Percentiles rank a stretch among this genome's conserved stretches.
Evolutionary conservation across 2,797 vertebrate species (phyloP).

Genomic region (Smutsia temminckii): DNA sequence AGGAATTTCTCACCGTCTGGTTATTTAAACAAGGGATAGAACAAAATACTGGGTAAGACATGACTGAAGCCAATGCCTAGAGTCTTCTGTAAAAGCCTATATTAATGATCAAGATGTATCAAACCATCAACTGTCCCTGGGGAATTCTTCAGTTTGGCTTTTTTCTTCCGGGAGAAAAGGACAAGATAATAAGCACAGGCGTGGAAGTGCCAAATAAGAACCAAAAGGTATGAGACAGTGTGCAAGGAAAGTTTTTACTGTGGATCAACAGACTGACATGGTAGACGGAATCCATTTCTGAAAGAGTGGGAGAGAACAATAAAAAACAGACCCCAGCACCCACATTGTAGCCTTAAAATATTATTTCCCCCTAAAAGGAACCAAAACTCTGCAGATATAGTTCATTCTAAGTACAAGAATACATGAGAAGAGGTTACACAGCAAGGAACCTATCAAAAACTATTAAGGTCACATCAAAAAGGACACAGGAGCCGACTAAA

Average conservation of each 20-base stretch:
- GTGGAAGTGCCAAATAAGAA: background rate
- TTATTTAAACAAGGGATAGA: background rate
- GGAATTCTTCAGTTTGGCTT: background rate
- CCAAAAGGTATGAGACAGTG: background rate
- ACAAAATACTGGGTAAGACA: background rate
- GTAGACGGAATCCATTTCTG: background rate
- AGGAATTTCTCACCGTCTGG: constrained; percentile 52
- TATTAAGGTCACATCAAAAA: background rate
- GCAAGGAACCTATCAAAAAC: background rate
- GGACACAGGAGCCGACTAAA: background rate
- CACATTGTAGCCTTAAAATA: background rate
- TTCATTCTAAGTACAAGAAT: background rate
- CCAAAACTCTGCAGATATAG: background rate
- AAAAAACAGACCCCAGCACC: background rate
- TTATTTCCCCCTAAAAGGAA: background rate
- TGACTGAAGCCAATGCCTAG: background rate
- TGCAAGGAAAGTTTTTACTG: background rate
- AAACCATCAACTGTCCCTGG: background rate
- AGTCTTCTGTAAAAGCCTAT: background rate
- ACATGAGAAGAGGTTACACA: background rate
- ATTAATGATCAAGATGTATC: background rate
- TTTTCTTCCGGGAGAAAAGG: constrained; percentile 36
- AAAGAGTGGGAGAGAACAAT: accelerated
- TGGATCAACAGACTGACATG: background rate
- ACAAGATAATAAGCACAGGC: background rate